Evolutionary conservation across 2,113 vertebrate genomes (phyloP).

Genomic region (Ciconia boyciana): DNA sequence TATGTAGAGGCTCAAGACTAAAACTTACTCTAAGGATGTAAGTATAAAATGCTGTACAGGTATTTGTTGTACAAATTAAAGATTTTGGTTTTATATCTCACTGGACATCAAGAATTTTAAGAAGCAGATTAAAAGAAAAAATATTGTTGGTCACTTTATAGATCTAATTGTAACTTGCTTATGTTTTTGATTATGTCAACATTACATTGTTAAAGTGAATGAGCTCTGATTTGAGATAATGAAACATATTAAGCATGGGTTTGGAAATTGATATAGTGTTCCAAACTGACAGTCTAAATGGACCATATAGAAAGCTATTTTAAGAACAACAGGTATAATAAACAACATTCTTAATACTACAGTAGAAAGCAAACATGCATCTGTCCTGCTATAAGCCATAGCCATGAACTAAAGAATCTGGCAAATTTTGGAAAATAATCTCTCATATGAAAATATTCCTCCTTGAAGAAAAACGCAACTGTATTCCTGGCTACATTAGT

Average conservation of each 20-base stretch:
- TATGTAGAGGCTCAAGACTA: not conserved
- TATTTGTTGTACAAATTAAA: not conserved
- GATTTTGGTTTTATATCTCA: not conserved
- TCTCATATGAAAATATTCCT: not conserved
- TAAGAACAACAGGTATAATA: not conserved
- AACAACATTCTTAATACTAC: not conserved
- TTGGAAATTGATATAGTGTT: not conserved
- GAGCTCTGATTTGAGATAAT: not conserved
- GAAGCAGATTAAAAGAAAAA: not conserved
- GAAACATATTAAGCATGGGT: not conserved
- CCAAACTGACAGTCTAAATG: not conserved
- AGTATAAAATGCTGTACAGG: not conserved
- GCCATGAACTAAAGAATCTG: not conserved
- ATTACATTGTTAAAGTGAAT: not conserved
- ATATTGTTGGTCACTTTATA: accelerated
- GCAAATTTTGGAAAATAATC: not conserved
- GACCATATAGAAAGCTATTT: not conserved
- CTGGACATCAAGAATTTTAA: not conserved
- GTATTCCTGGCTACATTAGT: not conserved
- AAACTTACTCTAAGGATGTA: not conserved
- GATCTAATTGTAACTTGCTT: not conserved
- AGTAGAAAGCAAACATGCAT: not conserved
- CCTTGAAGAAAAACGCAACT: not conserved
- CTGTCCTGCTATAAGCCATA: not conserved
- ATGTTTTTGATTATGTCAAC: not conserved